phyloP scores from a whole-genome alignment of 2,888 invertebrate species.

The Stegana nigrithorax region DNA sequence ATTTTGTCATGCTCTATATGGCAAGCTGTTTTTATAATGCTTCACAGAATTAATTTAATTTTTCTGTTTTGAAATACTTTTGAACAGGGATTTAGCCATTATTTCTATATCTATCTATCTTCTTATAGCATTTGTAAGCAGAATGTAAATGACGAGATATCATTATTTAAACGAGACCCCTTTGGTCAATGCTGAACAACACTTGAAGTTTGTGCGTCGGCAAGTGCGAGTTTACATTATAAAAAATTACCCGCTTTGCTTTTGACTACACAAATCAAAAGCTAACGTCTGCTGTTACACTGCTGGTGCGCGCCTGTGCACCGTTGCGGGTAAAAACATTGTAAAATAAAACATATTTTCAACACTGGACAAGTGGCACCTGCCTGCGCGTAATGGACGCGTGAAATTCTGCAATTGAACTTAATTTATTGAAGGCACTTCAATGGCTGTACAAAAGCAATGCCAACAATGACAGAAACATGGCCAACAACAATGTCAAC shows the following conservation, averaged over 20 bases:
- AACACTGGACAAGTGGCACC: not conserved
- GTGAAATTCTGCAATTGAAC: constrained; percentile 28
- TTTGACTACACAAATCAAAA: not conserved
- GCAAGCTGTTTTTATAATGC: too few species aligned
- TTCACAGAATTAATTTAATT: too few species aligned
- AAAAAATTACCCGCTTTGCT: not conserved
- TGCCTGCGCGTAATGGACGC: constrained; percentile 26
- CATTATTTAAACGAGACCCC: too few species aligned
- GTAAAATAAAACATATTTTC: not conserved
- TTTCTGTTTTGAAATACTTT: too few species aligned
- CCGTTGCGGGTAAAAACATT: not conserved
- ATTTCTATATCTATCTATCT: too few species aligned
- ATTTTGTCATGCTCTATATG: too few species aligned
- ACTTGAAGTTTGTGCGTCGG: not conserved
- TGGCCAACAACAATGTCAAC: not conserved
- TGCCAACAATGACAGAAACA: constrained; percentile 22
- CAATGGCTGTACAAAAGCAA: constrained; percentile 24
- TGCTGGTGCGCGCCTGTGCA: not conserved
- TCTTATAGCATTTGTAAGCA: too few species aligned
- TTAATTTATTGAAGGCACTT: constrained; percentile 28
- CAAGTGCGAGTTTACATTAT: not conserved
- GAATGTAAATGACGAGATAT: too few species aligned
- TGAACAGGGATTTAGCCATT: too few species aligned
- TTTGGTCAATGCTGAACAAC: not conserved
- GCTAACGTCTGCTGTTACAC: too few species aligned